Evolutionary conservation across 2,888 invertebrate species (phyloP).

Genomic region (Entomobrya proxima): DNA sequence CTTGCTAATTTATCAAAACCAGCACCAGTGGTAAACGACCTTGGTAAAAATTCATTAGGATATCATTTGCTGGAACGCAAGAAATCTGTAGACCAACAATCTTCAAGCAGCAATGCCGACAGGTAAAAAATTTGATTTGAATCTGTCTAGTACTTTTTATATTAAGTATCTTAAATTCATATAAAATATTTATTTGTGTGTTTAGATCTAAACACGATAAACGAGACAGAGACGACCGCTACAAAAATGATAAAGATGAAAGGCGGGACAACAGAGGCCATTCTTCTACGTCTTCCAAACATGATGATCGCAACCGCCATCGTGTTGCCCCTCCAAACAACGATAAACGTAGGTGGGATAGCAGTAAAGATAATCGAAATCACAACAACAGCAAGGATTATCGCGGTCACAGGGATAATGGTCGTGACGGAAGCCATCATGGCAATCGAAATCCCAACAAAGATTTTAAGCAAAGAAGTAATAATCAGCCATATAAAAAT

Average conservation of each 20-base stretch:
- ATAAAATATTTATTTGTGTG: background rate
- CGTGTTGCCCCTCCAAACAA: conserved; percentile 13
- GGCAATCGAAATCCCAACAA: background rate
- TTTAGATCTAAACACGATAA: background rate
- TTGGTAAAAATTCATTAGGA: conserved; percentile 15
- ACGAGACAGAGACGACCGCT: background rate
- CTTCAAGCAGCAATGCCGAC: background rate
- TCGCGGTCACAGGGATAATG: background rate
- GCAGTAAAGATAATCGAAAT: background rate
- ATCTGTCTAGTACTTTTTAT: background rate
- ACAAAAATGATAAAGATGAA: background rate
- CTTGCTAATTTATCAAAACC: background rate
- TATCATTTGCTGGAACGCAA: conserved; percentile 30
- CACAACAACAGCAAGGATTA: background rate
- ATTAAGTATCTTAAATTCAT: background rate
- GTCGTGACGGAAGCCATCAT: background rate
- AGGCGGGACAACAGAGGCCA: background rate
- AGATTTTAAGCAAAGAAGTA: background rate
- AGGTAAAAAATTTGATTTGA: background rate
- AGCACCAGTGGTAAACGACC: background rate
- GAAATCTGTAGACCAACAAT: background rate
- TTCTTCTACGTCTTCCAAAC: background rate
- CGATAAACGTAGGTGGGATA: background rate
- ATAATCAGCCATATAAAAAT: background rate
- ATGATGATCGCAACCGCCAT: background rate